A percentile compares a stretch with the other conserved stretches of the same genome.
phyloP scores from a whole-genome alignment of 1,140 invertebrate genomes.

The Cydia fagiglandana region DNA sequence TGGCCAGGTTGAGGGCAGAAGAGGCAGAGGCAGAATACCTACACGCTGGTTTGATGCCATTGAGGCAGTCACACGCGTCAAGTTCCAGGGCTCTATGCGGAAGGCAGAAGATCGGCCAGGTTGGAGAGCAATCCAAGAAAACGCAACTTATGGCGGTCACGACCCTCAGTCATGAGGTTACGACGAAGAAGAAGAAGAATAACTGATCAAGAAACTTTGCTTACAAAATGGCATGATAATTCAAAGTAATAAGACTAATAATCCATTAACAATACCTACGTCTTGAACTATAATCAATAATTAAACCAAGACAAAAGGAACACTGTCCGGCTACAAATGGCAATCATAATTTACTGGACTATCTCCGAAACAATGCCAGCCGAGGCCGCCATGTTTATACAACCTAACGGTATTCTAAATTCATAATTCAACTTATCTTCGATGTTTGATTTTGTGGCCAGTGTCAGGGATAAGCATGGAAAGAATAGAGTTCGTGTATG shows the following conservation, averaged over 20 bases:
- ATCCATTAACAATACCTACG: background rate
- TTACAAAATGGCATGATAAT: background rate
- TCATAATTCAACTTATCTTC: constrained; percentile 6
- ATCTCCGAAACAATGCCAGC: constrained; percentile 14
- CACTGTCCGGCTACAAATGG: constrained; percentile 13
- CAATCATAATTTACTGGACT: constrained; percentile 14
- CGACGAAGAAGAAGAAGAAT: no score
- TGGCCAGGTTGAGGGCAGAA: no score
- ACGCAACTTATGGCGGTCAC: no score
- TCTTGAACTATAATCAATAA: background rate
- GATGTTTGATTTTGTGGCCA: constrained; percentile 1
- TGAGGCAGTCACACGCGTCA: no score
- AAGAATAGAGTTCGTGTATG: background rate
- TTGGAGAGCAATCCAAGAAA: no score
- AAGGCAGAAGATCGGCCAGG: no score
- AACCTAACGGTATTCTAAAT: constrained; percentile 7
- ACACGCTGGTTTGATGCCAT: no score
- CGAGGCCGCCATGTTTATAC: background rate
- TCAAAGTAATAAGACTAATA: no score
- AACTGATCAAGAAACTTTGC: background rate
- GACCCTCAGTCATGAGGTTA: no score
- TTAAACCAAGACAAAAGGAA: constrained; percentile 3
- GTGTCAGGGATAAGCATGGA: background rate
- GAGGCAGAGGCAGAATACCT: no score
- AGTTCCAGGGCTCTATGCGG: no score